Evolutionary conservation across 2,113 vertebrate genomes (phyloP).

Genomic region (Pelobates fuscus): DNA sequence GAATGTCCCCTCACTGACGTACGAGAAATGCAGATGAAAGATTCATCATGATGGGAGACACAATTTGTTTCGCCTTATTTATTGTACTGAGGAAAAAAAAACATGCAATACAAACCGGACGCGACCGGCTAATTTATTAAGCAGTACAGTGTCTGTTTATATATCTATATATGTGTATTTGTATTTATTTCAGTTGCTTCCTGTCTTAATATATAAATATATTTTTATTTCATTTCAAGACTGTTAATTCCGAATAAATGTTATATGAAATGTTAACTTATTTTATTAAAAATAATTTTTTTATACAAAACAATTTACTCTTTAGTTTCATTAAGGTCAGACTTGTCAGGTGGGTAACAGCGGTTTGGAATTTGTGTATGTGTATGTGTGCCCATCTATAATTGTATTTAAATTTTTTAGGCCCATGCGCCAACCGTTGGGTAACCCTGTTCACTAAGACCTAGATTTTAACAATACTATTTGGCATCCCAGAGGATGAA

Average conservation of each 20-base stretch:
- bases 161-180: constrained; percentile 65
- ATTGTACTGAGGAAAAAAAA: constrained; percentile 60
- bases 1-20: constrained; percentile 42
- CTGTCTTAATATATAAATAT: constrained; percentile 63
- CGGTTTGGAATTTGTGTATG: not conserved
- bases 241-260: constrained; percentile 25
- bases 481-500: too few relatives aligned
- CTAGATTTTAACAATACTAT: too few relatives aligned
- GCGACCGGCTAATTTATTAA: constrained; percentile 84
- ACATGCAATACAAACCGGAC: constrained; percentile 59
- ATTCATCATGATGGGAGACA: constrained; percentile 3
- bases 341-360: not conserved
- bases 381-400: too few relatives aligned
- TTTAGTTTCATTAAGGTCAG: not conserved
- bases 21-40: constrained; percentile 8
- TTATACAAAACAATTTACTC: not conserved
- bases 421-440: too few relatives aligned
- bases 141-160: constrained; percentile 46
- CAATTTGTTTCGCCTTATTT: constrained; percentile 46
- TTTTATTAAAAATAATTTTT: constrained; percentile 31
- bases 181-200: constrained; percentile 90
- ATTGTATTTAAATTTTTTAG: too few relatives aligned
- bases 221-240: constrained; percentile 7
- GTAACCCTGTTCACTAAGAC: too few relatives aligned
- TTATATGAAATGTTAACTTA: constrained; percentile 40